Evolutionary conservation across 2,888 invertebrate species (phyloP), one percentile per base, ranked within the genome.

Genomic region (Euzetes globulus): DNA sequence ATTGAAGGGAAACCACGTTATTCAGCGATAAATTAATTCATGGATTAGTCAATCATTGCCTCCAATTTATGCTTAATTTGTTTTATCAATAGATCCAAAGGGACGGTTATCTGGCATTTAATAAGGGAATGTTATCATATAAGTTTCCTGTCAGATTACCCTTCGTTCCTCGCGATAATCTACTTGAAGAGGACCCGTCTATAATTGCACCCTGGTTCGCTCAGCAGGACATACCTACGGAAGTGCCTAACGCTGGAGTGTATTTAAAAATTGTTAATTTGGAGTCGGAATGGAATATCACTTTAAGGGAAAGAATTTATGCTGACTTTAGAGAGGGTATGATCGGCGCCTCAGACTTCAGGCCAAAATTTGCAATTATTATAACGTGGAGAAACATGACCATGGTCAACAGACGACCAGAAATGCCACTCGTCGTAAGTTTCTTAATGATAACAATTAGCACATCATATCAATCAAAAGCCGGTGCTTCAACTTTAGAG

Each of bases 301-400:
- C 76, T 1, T 63, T 79, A 25, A 76, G 75, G 58, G 77, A 76
- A 47, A 45, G 77, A 72, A 74, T 79, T 5, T 72, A 72, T 47
- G 33, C 76, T 1, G 80, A 80, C 77, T 82, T 81, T 76, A 80
- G 80, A 63, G 79, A 81, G 77, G 81, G 80, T 77, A 78, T 82
- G 82, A 75, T 81, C 72, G 96, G 97, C 0, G 89, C 94, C 0
- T 91, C 92, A 60, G 89, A 90, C 1, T 98, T 97, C 84, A 87
- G 88, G 78, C 94, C 97, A 0, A 93, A 94, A 81, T 94, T 94
- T 81, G 92, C 90, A 3, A 85, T 92, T 75, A 91, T 94, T 76
- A 88, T 92, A 74, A 97, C 97, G 0, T 98, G 97, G 98, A 93
- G 92, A 83, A 96, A 97, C 83, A 90, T 96, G 84, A 91, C 94